A percentile compares a stretch with the other conserved stretches of the same genome.
Conservation (phyloP, 2,797 vertebrate genomes). For the Salarias fasciatus region DNA sequence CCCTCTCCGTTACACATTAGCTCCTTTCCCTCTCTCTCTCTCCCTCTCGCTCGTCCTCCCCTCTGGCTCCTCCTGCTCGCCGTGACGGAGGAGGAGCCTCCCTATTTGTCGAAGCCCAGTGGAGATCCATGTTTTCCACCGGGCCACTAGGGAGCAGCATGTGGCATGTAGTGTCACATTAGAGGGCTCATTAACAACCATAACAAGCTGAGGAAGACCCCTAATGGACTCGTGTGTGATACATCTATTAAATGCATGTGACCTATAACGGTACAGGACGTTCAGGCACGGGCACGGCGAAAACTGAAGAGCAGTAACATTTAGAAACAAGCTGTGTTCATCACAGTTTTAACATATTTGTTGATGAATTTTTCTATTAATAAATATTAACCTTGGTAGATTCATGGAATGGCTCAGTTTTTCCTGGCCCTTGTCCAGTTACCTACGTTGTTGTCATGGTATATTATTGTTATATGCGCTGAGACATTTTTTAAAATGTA, state of each 20-base stretch:
- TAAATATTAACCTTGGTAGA: too few species aligned
- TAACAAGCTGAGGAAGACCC: constrained; percentile 26
- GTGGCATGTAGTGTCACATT: constrained; percentile 66
- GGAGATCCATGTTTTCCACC: constrained; percentile 55
- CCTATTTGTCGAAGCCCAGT: constrained; percentile 16
- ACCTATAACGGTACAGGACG: too few species aligned
- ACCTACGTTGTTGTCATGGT: too few species aligned
- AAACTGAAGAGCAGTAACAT: too few species aligned
- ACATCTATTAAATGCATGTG: constrained; percentile 13
- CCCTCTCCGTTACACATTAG: background rate
- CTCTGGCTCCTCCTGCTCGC: constrained; percentile 28
- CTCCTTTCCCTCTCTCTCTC: constrained; percentile 12
- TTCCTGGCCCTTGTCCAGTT: too few species aligned
- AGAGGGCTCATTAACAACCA: constrained; percentile 61
- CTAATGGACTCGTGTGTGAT: constrained; percentile 48
- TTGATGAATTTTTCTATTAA: too few species aligned
- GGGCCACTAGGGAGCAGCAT: constrained; percentile 80
- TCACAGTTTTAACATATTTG: too few species aligned
- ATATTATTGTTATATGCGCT: too few species aligned
- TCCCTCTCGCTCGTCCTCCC: constrained; percentile 13
- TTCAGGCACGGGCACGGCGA: too few species aligned
- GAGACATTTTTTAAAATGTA: background rate
- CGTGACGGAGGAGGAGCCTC: constrained; percentile 40
- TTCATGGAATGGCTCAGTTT: too few species aligned
- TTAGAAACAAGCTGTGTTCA: too few species aligned